Evolutionary conservation across 2,113 vertebrate genomes (phyloP), one percentile per base, ranked within the genome.

Genomic region (Zingel zingel): DNA sequence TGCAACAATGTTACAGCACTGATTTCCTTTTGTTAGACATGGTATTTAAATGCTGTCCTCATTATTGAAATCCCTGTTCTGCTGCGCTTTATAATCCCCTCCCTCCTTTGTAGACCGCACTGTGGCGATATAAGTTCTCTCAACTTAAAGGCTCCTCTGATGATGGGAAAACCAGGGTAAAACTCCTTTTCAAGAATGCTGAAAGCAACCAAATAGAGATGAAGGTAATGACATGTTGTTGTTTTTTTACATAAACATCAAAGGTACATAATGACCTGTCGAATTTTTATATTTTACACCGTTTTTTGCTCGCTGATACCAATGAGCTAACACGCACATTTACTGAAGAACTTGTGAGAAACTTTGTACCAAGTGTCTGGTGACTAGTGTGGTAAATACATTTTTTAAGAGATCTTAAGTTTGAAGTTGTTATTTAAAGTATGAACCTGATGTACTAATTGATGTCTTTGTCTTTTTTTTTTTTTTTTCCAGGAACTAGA

Each of bases 141-240:
- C 98, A 98, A 77, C 96, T 99, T 51, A 99, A 98, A 94, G 98
- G 98, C 45, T 99, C 98, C 59, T 99, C 98, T 47, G 98, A 99
- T 30, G 97, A 99, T 15, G 97, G 97, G 3, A 98, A 98, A 92
- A 96, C 96, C 71, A 96, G 95, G 83, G 96, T 98, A 19, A 99
- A 98, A 87, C 95, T 98, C 4, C 96, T 98, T 72, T 98, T 98
- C 95, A 97, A 97, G 93, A 97, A 97, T 79, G 84, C 93, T 27
- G 97, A 98, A 86, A 97, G 94, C 91, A 97, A 96, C 83, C 97
- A 99, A 93, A 98, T 98, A 83, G 97, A 99, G 83, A 97, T 95
- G 93, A 98, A 98, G 97, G 98, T 98, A 95, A 79, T 16, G 13
- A 6, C 21, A 27, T 47, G 19, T 6, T 67, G 4, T 56, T 5